Base-by-base conservation (phyloP, 2,888 invertebrate genomes). In the Pemphredon lugubris region DNA sequence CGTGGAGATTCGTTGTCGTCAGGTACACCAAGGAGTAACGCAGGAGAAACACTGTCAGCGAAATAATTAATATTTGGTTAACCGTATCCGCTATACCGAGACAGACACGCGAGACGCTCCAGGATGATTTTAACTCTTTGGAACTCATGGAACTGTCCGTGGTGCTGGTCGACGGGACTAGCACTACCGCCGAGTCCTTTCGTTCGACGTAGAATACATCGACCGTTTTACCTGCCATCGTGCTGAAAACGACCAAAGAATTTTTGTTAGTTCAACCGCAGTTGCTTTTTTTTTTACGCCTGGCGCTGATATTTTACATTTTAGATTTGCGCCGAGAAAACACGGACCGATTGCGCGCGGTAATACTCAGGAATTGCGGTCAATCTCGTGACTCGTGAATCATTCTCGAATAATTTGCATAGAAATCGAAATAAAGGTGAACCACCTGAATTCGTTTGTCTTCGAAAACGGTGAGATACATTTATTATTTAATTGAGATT, bases 61-160 rank as follows among this genome's bases (percentile, higher is more conserved):
- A 32, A 50, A 77, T 30, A 47, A 84, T 77, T 34, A 84, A 61
- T 47, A 63, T 21, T 51, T 84, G 83, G 51, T 82, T 84, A 61
- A 74, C 32, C 13, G 50, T 4, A 14, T 77, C 77, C 7, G 63
- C 5, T 3, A 11, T 18, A 2, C 18, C 40, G 7, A 69, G 7
- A n/a, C 34, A 50, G 18, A 26, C 18, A 23, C 37, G 21, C 18
- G 16, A 32, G 0, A 4, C 3, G 18, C 30, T 37, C 21, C 40
- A 42, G 2, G 6, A 14, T 4, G 23, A 0, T 11, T 16, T 6
- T 5, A 26, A 3, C 2, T 6, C 39, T 14, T 26, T 30, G 7
- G 13, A 30, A 44, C 37, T 48, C 4, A n/a, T 2, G 5, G 53
- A 30, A 23, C 9, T 57, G 13, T 40, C 37, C 23, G 37, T n/a